Conservation (phyloP, 2,888 invertebrate genomes). For the Eilema griseolum region DNA sequence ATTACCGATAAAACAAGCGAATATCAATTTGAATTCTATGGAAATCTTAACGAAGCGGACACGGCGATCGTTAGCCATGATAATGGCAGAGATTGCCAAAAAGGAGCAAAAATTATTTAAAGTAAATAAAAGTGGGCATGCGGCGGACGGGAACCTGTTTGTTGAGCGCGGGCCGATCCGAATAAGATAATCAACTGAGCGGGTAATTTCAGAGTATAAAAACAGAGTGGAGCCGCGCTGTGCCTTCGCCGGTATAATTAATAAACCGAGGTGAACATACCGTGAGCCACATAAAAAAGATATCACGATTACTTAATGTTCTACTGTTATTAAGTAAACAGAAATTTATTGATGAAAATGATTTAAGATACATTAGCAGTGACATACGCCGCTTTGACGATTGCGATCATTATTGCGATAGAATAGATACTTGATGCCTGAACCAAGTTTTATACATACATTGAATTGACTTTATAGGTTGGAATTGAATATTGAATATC, state of each 20-base stretch:
- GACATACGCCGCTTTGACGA: conserved; percentile 14
- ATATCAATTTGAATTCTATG: conserved; percentile 78
- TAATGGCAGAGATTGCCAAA: conserved; percentile 84
- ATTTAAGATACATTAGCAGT: conserved; percentile 16
- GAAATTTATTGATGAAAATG: conserved; percentile 48
- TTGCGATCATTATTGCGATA: conserved; percentile 9
- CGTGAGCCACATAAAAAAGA: conserved; percentile 52
- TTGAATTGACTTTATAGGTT: not conserved
- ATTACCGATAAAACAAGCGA: conserved; percentile 70
- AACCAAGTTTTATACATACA: not conserved
- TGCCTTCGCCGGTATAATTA: conserved; percentile 75
- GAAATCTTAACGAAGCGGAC: conserved; percentile 80
- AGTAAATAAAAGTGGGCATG: conserved; percentile 83
- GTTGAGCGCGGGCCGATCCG: conserved; percentile 69
- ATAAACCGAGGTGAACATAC: conserved; percentile 68
- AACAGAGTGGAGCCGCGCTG: conserved; percentile 64
- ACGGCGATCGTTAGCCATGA: conserved; percentile 80
- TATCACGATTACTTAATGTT: conserved; percentile 58
- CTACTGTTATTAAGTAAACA: conserved; percentile 53
- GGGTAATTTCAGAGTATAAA: conserved; percentile 79
- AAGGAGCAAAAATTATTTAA: conserved; percentile 82
- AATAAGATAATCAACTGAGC: conserved; percentile 83
- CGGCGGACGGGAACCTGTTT: conserved; percentile 76
- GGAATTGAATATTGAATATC: not conserved
- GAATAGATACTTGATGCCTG: not conserved